Evolutionary conservation across 92 coral and sea anemone species (phyloP).

Genomic region (Bergia sp.): DNA sequence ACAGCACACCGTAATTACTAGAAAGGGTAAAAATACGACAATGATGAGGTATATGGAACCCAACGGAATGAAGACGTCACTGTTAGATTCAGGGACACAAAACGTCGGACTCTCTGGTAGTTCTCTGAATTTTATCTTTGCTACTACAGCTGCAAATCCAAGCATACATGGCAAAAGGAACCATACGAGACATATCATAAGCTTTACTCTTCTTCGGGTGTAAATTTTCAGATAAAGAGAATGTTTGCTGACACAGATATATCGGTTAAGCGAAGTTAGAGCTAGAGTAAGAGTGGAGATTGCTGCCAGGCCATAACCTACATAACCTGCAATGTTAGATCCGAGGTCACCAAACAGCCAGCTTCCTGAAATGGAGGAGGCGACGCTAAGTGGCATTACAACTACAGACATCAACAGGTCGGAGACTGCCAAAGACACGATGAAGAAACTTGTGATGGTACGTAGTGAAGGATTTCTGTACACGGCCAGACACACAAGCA

Average conservation of each 20-base stretch:
- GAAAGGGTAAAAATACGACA: neutral
- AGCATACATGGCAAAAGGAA: neutral
- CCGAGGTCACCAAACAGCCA: neutral
- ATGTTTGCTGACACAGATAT: neutral
- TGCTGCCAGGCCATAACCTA: neutral
- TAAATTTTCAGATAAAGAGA: neutral
- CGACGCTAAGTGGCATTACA: constrained; percentile 12
- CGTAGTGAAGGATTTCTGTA: neutral
- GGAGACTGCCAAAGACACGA: neutral
- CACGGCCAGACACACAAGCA: constrained; percentile 3
- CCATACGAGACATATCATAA: neutral
- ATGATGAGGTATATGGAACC: neutral
- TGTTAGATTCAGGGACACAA: neutral
- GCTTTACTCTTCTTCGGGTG: constrained; percentile 1
- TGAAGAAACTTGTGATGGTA: neutral
- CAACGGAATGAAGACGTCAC: neutral
- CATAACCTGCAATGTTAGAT: neutral
- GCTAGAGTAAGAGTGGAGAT: neutral
- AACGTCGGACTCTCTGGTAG: neutral
- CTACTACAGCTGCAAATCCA: neutral
- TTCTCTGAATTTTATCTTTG: neutral
- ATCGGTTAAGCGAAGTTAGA: neutral
- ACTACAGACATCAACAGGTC: neutral
- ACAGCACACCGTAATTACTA: neutral
- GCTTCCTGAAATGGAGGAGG: neutral